Percentiles rank a stretch among this genome's conserved stretches.
Evolutionary conservation across 2,797 vertebrate genomes (phyloP).

Genomic region (Ibycter americanus): DNA sequence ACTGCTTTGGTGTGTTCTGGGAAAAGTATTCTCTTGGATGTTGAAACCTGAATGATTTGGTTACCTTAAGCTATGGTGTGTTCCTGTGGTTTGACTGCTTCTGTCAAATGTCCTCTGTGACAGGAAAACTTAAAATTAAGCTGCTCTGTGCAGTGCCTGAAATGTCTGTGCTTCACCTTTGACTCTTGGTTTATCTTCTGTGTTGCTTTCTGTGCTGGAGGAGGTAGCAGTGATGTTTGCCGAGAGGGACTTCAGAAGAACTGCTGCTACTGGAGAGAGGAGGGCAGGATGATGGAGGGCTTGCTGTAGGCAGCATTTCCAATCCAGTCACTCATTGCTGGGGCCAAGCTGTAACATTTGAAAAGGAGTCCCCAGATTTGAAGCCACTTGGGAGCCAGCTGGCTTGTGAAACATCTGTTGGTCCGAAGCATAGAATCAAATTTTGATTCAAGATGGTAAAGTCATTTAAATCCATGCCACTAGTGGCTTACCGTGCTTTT

Average conservation of each 20-base stretch:
- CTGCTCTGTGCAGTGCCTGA: not conserved
- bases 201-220: not conserved
- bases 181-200: not conserved
- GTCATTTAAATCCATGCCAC: not conserved
- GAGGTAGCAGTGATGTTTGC: not conserved
- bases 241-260: not conserved
- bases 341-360: not conserved
- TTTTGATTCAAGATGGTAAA: not conserved
- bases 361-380: not conserved
- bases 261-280: not conserved
- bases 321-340: not conserved
- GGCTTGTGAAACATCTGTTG: not conserved
- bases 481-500: not conserved
- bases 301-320: not conserved
- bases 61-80: not conserved
- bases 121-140: not conserved
- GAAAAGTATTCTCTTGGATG: not conserved
- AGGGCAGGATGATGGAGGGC: not conserved
- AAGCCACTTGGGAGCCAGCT: not conserved
- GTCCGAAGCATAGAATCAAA: not conserved
- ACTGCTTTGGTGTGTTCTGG: not conserved
- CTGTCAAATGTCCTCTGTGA: not conserved
- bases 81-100: not conserved
- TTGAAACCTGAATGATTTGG: not conserved
- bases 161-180: not conserved